phyloP scores from a whole-genome alignment of 2,797 vertebrate genomes.

The Acipenser ruthenus region DNA sequence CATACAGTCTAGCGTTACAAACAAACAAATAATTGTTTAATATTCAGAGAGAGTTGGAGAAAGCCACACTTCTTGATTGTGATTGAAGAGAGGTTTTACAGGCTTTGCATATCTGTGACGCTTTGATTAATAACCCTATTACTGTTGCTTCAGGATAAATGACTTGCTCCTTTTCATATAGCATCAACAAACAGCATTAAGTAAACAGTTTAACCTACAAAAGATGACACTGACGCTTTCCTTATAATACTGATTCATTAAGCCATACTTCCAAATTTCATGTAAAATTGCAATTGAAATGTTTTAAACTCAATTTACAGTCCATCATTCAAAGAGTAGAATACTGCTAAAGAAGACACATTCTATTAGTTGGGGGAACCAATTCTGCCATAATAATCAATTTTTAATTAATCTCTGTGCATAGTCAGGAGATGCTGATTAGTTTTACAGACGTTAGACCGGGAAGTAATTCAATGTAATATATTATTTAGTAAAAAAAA shows the following conservation, averaged over 20 bases:
- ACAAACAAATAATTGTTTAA: background rate
- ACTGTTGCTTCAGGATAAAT: background rate
- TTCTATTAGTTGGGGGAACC: slow-evolving; percentile 3
- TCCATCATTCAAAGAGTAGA: background rate
- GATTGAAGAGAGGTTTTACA: slow-evolving; percentile 1
- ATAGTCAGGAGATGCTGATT: background rate
- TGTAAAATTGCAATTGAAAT: background rate
- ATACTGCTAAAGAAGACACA: background rate
- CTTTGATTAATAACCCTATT: slow-evolving; percentile 14
- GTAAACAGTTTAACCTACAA: background rate
- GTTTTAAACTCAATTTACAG: background rate
- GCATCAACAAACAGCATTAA: background rate
- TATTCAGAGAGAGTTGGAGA: slow-evolving; percentile 1
- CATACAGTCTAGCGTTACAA: background rate
- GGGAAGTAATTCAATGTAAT: background rate
- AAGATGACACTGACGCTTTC: no score
- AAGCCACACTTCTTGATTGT: background rate
- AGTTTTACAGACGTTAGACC: background rate
- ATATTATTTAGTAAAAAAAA: background rate
- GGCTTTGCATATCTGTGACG: slow-evolving; percentile 11
- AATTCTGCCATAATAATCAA: background rate
- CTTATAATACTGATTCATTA: no score
- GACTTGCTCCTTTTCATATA: background rate
- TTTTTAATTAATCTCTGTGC: slow-evolving; percentile 3
- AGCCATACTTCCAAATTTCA: background rate